Base-by-base conservation (phyloP, 2,888 invertebrate species). In the Phlogophora meticulosa region DNA sequence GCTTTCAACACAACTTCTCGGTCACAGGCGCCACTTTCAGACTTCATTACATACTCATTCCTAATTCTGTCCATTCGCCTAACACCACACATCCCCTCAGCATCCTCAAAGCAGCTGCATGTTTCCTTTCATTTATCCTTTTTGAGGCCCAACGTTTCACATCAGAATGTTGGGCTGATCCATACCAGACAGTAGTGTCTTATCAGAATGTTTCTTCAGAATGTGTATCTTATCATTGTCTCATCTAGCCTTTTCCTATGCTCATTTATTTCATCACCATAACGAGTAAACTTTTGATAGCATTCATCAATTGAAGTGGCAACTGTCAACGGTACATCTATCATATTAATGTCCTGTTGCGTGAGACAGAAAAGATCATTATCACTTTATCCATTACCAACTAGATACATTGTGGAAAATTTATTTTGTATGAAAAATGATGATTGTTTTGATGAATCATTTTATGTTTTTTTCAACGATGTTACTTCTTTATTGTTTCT, bases 351-450 rank as follows among this genome's bases (percentile, higher is more conserved):
- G 59, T 58, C 48, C 45, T 57, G 34, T 65, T 56, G 67, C 64
- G 61, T 80, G 77, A 45, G 45, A 70, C 57, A 61, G 46, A 66
- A 72, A 62, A 51, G 20, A 56, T 62, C 78, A 70, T 79, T 79
- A 80, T 24, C 66, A 64, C 69, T 36, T 45, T 46, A 45, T 60
- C 80, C 56, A 71, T 71, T 61, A 64, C 0, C 15, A 45, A 20
- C 46, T 5, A 51, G 17, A 53, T 28, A 36, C 17, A 48, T 69
- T 22, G 52, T 66, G 78, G 80, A 80, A 78, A 76, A 63, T 69
- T 72, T 76, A 59, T 58, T 55, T 66, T 48, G 15, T 60, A 4
- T 22, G 22, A 32, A 53, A 66, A 60, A 76, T 48, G 0, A 17
- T 62, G n/a, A 59, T 28, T 59, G 53, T 46, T 4, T 51, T 56